Base-by-base conservation (phyloP, 1,140 invertebrate genomes). In the Penaeus indicus region DNA sequence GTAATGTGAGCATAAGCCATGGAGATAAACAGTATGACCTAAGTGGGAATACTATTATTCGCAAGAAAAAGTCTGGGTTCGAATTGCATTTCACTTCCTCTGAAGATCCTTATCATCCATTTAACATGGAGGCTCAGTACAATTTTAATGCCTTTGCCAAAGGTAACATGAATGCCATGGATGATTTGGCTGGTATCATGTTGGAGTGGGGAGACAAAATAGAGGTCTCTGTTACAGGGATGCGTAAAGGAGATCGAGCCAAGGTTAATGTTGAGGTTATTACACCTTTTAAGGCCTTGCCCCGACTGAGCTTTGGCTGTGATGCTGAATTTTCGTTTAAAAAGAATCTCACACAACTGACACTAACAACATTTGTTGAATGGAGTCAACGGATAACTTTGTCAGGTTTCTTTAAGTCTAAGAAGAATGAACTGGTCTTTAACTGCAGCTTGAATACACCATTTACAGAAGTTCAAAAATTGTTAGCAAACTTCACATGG, bases 271-370 rank as follows among this genome's bases (percentile, higher is more conserved):
- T 87, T 61, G 85, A 82, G 54, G 19, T 81, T 42, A 3, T 80
- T 60, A 87, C 85, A 38, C 85, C 85, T 27, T 72, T 88, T 22
- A 88, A 64, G 67, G 54, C 27, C 38, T 80, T 88, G 62, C 87
- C 87, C 16, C 60, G 61, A 19, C 81, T 88, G 18, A 32, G 22
- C 38, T 63, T 84, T 47, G 87, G 87, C 16, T 84, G 22, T 25
- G 72, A 84, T 32, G 61, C 69, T 3, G 69, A 88, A 54, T 77
- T 84, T n/a, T 38, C 42, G 10, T 7, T 38, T 1, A 61, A 62
- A 11, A 83, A 38, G 22, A 54, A 32, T n/a, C 62, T 54, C 85
- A 25, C 64, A 64, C 64, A 84, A 16, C 47, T 88, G 8, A 84
- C 60, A 27, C 54, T 77, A 38, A 84, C 87, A 38, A 61, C 32